Evolutionary conservation across 2,797 vertebrate species (phyloP), one percentile per base, ranked within the genome.

Genomic region (Calcarius lapponicus): DNA sequence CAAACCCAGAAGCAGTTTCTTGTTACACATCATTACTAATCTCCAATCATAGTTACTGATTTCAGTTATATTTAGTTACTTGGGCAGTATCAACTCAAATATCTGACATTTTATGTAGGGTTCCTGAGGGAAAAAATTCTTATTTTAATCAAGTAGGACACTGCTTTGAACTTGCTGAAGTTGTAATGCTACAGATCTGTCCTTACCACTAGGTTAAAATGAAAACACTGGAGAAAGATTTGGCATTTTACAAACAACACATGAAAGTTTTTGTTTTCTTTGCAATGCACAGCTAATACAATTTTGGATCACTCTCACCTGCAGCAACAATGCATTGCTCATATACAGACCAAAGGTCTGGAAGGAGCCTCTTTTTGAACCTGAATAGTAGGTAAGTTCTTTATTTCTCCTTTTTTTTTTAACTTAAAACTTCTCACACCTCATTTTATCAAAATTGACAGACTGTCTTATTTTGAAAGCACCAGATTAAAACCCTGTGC

Each of bases 271-370:
- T 51, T 73, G 7, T 17, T 78, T 66, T 20, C 22, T 70, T 47
- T 69, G 19, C 36, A 58, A 43, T 16, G 26, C 9, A 76, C 18
- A 64, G 13, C 3, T 70, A 64, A 66, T 17, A 61, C 10, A 60
- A 17, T 13, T 78, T 48, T 58, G 29, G 24, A 69, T 51, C 36
- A 22, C 76, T 40, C 25, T 36, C 22, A 38, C n/a, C 22, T 36
- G 14, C 16, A 67, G 12, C 32, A 50, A 71, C 2, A 13, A 24
- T 43, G 25, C 47, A 75, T 17, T 22, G 5, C 21, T 54, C 22
- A 34, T 8, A 9, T 40, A 36, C 28, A 42, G 36, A 34, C 6
- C 47, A 58, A 16, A 0, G 0, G 7, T n/a, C 48, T 75, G 24
- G 36, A 90, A 80, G 36, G 3, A 81, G 8, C 10, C 1, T 2